Conservation (phyloP, 2,113 vertebrate genomes). For the Lethenteron camtschaticum region DNA sequence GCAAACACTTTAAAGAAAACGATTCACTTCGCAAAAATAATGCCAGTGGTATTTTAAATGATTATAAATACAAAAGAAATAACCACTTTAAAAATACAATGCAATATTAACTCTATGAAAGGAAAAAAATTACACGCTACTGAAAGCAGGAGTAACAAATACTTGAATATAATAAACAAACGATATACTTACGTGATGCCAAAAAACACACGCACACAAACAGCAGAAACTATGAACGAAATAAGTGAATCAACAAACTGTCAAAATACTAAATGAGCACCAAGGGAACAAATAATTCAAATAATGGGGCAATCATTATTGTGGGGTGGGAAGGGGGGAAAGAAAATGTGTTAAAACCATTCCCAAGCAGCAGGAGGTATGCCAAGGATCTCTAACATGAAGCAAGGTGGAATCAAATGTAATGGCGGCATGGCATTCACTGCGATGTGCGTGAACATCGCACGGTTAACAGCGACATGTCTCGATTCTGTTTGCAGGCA, state of each 20-base stretch:
- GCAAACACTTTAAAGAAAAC: constrained; percentile 1
- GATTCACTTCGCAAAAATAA: background rate
- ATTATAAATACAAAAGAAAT: constrained; percentile 1
- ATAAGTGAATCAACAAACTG: too few relatives aligned
- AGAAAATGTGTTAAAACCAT: constrained; percentile 1
- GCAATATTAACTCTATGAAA: constrained; percentile 4
- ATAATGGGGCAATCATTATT: constrained; percentile 1
- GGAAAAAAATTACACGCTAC: background rate
- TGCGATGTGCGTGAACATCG: too few relatives aligned
- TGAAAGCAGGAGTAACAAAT: background rate
- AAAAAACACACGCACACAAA: constrained; percentile 2
- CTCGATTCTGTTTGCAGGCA: too few relatives aligned
- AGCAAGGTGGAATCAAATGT: too few relatives aligned
- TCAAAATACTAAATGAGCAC: background rate
- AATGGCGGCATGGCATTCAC: too few relatives aligned
- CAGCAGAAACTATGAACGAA: background rate
- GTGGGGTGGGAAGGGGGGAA: background rate
- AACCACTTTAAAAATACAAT: background rate
- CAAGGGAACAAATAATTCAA: constrained; percentile 6
- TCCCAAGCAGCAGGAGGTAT: background rate
- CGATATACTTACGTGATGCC: constrained; percentile 5
- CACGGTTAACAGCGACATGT: too few relatives aligned
- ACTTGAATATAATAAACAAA: background rate
- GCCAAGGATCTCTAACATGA: too few relatives aligned
- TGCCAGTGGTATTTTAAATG: background rate